Evolutionary conservation across 2,113 vertebrate genomes (phyloP).

Genomic region (Chascanopsetta lugubris): DNA sequence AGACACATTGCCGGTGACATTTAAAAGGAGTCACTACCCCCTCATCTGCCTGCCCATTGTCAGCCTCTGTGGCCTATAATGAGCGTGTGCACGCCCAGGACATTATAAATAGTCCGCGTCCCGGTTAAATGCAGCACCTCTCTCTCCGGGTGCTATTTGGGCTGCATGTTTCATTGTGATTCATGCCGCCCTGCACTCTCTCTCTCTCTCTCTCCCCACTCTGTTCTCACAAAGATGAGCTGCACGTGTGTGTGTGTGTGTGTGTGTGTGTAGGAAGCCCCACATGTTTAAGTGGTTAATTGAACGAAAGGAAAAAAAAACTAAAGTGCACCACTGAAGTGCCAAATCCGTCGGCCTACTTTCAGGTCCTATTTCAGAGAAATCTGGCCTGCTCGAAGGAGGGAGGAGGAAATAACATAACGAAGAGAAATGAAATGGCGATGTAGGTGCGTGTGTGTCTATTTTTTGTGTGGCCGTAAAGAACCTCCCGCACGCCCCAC

Average conservation of each 20-base stretch:
- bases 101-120: conserved; percentile 79
- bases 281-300: conserved; percentile 45
- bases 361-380: conserved; percentile 47
- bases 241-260: conserved; percentile 56
- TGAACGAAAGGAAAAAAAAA: conserved; percentile 36
- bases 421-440: conserved; percentile 27
- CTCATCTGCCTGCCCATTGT: conserved; percentile 70
- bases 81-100: conserved; percentile 67
- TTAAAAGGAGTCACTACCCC: conserved; percentile 66
- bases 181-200: conserved; percentile 71
- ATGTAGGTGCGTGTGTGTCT: too few species aligned
- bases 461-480: conserved; percentile 33
- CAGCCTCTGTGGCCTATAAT: conserved; percentile 72
- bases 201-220: too few species aligned
- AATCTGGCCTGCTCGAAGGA: conserved; percentile 37
- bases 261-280: conserved; percentile 47
- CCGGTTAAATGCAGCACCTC: conserved; percentile 81
- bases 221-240: conserved; percentile 74
- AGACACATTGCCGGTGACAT: conserved; percentile 71
- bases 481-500: too few species aligned
- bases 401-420: conserved; percentile 14
- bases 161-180: conserved; percentile 77
- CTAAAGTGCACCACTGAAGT: conserved; percentile 50
- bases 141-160: conserved; percentile 74
- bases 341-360: conserved; percentile 51